These are phyloP conservation scores for Bettongia penicillata DNA, from an alignment of 2,113 vertebrate species.

Conservation along the genomic window DNA sequence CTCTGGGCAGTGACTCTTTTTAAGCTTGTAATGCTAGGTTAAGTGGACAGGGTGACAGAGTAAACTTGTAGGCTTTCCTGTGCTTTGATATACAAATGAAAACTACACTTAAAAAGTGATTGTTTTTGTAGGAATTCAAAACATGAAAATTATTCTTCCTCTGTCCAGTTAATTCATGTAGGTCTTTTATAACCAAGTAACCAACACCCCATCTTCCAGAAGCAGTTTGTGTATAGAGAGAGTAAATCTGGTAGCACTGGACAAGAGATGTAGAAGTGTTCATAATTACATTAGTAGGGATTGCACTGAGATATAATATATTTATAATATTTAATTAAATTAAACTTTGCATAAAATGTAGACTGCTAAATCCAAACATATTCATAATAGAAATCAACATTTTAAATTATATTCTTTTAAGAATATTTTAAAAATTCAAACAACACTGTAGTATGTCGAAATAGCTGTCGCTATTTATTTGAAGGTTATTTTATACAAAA, in stretches of 20 bases:
- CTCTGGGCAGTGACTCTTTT: not conserved
- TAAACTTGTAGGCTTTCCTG: constrained; percentile 28
- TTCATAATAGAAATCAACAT: constrained; percentile 37
- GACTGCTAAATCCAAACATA: constrained; percentile 28
- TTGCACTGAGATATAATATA: not conserved
- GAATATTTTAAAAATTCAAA: constrained; percentile 54
- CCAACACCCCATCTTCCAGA: constrained; percentile 1
- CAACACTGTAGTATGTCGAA: constrained; percentile 53
- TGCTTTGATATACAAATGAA: constrained; percentile 14
- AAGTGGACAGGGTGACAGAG: not conserved
- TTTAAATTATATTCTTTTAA: constrained; percentile 49
- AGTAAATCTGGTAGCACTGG: not conserved
- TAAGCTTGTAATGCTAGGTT: not conserved
- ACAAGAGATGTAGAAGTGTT: not conserved
- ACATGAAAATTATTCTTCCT: constrained; percentile 3
- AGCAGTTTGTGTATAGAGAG: constrained; percentile 13
- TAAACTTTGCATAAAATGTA: not conserved
- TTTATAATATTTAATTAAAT: constrained; percentile 1
- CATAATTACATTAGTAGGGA: not conserved
- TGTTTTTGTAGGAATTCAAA: constrained; percentile 44
- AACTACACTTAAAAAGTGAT: constrained; percentile 52
- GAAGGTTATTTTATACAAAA: constrained; percentile 68
- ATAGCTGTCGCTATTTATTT: constrained; percentile 71
- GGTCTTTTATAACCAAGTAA: not conserved
- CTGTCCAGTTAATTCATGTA: not conserved